Conservation (phyloP, 2,888 invertebrate species). For the Octonoba sinensis region DNA sequence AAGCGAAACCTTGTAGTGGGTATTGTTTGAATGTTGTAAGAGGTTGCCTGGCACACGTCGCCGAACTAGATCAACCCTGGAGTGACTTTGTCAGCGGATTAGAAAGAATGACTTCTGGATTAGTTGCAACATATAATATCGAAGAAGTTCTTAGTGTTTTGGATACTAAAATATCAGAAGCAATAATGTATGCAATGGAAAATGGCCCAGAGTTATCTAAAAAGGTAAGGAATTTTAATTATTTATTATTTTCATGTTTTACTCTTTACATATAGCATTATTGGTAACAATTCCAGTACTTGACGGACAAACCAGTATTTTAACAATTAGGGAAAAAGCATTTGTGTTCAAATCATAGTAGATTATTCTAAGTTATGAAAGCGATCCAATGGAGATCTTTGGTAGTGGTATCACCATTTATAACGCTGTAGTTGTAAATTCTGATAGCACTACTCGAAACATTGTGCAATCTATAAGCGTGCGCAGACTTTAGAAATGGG, state of each 20-base stretch:
- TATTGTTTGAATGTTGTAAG: conserved; percentile 91
- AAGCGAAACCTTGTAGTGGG: conserved; percentile 83
- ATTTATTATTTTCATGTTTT: neutral
- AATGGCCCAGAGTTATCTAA: conserved; percentile 84
- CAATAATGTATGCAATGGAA: conserved; percentile 92
- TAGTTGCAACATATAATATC: conserved; percentile 76
- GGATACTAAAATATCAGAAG: conserved; percentile 87
- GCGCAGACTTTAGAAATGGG: no score
- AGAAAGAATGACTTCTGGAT: conserved; percentile 77
- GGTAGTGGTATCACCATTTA: no score
- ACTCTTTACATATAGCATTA: neutral
- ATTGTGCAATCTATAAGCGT: no score
- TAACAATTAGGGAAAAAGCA: no score
- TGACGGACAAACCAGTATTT: no score
- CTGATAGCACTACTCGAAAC: no score
- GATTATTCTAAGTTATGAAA: no score
- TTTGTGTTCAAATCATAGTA: no score
- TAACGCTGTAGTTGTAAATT: no score
- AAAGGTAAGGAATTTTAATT: conserved; percentile 77
- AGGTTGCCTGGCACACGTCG: conserved; percentile 83
- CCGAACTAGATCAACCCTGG: conserved; percentile 86
- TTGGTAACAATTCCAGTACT: no score
- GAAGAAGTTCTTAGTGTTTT: conserved; percentile 84
- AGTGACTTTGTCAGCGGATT: conserved; percentile 87
- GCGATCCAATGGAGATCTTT: no score